Percentiles rank a stretch among this genome's conserved stretches.
Conservation (phyloP, 2,113 vertebrate species). For the Carettochelys insculpta region DNA sequence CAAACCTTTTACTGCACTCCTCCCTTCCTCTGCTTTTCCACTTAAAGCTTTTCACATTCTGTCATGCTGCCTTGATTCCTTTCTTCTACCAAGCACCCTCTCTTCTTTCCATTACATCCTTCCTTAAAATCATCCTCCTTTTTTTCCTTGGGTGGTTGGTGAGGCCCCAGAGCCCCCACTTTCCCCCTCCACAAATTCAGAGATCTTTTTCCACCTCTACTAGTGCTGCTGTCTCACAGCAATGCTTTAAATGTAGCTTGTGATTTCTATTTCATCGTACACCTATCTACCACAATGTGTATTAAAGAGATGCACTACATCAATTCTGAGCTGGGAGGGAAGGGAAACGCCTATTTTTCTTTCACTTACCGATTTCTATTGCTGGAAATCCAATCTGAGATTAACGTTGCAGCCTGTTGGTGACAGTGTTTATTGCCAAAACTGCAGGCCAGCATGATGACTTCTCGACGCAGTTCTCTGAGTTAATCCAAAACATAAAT, state of each 20-base stretch:
- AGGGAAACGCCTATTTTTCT: neutral
- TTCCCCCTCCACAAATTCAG: neutral
- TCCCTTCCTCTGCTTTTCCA: neutral
- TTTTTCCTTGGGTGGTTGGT: neutral
- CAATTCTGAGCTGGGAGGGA: neutral
- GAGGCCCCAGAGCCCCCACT: neutral
- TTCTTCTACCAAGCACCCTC: neutral
- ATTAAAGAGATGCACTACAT: neutral
- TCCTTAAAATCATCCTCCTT: neutral
- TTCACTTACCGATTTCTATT: slow-evolving; percentile 91
- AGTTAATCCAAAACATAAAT: neutral
- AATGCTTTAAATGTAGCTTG: neutral
- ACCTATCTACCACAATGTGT: neutral
- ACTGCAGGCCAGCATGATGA: slow-evolving; percentile 96
- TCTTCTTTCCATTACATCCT: neutral
- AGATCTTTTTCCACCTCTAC: neutral
- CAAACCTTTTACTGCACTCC: neutral
- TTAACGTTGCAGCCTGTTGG: slow-evolving; percentile 90
- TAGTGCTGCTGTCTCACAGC: neutral
- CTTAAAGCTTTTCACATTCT: neutral
- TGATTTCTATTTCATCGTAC: neutral
- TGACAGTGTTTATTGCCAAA: slow-evolving; percentile 98
- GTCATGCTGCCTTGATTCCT: neutral
- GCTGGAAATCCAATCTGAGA: slow-evolving; percentile 98
- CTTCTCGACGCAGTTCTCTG: slow-evolving; percentile 93